Base-by-base conservation (phyloP, 2,113 vertebrate species). In the Megaceryle maxima region DNA sequence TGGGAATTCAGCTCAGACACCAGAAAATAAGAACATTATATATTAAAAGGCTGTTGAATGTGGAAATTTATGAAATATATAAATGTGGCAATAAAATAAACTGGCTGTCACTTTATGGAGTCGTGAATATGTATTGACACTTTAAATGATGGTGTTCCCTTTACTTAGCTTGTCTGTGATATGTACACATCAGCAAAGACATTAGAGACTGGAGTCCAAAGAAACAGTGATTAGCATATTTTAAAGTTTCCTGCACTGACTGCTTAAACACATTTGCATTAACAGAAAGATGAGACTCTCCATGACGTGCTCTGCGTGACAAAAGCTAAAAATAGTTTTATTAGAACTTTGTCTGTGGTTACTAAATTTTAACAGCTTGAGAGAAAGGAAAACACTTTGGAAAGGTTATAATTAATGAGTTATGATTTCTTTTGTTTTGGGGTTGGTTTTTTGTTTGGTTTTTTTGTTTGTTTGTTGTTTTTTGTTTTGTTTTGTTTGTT, bases 201-300 rank as follows among this genome's bases (percentile, higher is more conserved):
- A 19, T 18, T 16, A 33, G 44, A 46, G 67, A 4, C 63, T 39
- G 29, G 15, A 85, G 72, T 37, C 94, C 85, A 50, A 25, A 67
- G 94, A 48, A 91, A 33, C 60, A 5, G 48, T 7, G 41, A 95
- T 87, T 75, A 90, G 67, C 77, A 39, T 48, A 57, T 91, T 80
- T 86, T 68, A 72, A 92, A 93, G 13, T 53, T 68, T 21, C 67
- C 86, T 91, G 64, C 64, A 16, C 83, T 70, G 86, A 3, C 92
- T 96, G 83, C 86, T 96, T 70, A 62, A 95, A 91, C 56, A 50
- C 57, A 94, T 97, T 92, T 96, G 93, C 88, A 95, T 96, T 95
- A 87, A 90, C 86, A 53, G 92, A 90, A 90, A 85, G 85, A 91
- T 95, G 81, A 95, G 77, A 81, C 85, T 85, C 83, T 91, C 93